Evolutionary conservation across 2,797 vertebrate genomes (phyloP), one percentile per base, ranked within the genome.

Genomic region (Thamnophis elegans): DNA sequence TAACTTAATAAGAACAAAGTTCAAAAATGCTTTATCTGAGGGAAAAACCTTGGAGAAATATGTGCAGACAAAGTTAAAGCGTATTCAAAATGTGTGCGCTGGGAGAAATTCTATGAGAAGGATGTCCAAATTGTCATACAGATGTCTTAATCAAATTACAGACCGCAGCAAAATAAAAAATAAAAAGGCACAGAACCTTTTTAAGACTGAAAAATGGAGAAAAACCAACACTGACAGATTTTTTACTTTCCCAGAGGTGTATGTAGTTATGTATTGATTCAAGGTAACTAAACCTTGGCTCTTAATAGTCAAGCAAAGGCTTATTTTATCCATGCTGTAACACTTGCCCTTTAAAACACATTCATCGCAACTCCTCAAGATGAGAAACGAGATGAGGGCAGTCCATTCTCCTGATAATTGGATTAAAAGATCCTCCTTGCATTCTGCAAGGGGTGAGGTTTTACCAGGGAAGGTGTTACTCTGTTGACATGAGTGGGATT

Each of bases 401-500:
- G 96, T 97, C 97, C 98, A 95, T 97, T 97, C 97, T 97, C 97
- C 91, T 96, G 94, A 95, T 97, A 98, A 98, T 97, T 97, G 95
- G 95, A 97, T 98, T 98, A 98, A 97, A 95, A 95, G 94, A 92
- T 93, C 93, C 96, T 96, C 96, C 92, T 96, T 68, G 20, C 93
- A 95, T 96, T 94, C 92, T 94, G 94, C 95, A 93, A 91, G 93
- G 68, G 92, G 28, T 96, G 95, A 97, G 94, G 95, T 96, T 97
- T 96, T 95, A 94, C 92, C 92, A 58, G 88, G 95, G 94, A 97
- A 56, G 96, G 97, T 96, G 97, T 93, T 97, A 96, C 97, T 96
- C 87, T 95, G 95, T 96, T 98, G 98, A 99, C 98, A 98, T n/a
- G 97, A 98, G 97, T 97, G 94, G 97, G 98, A 98, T 99, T 98